Conservation (phyloP, 2,113 vertebrate species). For the Argyrosomus japonicus region DNA sequence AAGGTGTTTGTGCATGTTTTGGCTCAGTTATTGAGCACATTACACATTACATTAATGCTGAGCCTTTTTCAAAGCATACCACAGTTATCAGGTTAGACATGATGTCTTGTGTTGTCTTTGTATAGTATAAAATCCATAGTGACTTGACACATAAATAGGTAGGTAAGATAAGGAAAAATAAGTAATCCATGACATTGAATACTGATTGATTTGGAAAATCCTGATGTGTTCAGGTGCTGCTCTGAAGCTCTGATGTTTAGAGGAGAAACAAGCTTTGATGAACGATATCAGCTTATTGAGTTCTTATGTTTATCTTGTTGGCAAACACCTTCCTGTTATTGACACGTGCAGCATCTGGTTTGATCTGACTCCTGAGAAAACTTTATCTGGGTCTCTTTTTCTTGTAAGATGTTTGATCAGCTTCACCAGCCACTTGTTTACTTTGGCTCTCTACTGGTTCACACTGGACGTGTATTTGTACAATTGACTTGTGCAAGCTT, state of each 20-base stretch:
- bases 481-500: neutral
- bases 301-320: conserved; percentile 22
- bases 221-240: conserved; percentile 18
- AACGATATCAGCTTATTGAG: neutral
- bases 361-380: conserved; percentile 40
- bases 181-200: neutral
- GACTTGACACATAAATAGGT: neutral
- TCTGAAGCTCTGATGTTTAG: conserved; percentile 11
- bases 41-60: neutral
- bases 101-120: neutral
- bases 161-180: neutral
- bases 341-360: conserved; percentile 4
- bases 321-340: conserved; percentile 18
- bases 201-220: conserved; percentile 14
- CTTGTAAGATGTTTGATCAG: conserved; percentile 10
- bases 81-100: neutral
- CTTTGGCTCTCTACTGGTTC: conserved; percentile 14
- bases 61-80: neutral
- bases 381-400: neutral
- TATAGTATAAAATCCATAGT: neutral
- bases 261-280: conserved; percentile 23
- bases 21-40: neutral
- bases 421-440: conserved; percentile 21
- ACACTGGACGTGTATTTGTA: neutral
- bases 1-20: neutral